Conservation (phyloP, 2,113 vertebrate genomes). For the Cheilinus undulatus region DNA sequence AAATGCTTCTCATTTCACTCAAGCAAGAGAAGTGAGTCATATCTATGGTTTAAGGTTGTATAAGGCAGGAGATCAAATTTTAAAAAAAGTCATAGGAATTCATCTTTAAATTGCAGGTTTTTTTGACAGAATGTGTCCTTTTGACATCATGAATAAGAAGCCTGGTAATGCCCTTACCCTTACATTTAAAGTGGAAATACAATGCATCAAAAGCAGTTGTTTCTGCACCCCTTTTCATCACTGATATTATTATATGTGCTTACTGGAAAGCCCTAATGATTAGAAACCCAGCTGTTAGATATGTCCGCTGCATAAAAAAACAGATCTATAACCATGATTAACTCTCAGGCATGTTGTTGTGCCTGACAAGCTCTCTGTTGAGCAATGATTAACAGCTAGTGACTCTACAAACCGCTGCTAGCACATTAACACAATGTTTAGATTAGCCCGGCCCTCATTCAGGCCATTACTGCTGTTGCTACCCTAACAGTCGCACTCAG, state of each 20-base stretch:
- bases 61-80: not conserved
- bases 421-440: slow-evolving; percentile 76
- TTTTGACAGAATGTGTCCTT: not conserved
- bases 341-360: slow-evolving; percentile 69
- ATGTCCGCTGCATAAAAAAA: slow-evolving; percentile 69
- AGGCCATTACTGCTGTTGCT: slow-evolving; percentile 64
- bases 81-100: not conserved
- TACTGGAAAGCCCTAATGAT: slow-evolving; percentile 60
- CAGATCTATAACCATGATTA: slow-evolving; percentile 72
- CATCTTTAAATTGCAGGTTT: slow-evolving; percentile 2
- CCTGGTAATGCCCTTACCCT: not conserved
- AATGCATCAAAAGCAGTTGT: slow-evolving; percentile 15
- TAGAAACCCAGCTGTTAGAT: slow-evolving; percentile 72
- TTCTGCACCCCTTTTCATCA: slow-evolving; percentile 14
- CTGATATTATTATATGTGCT: slow-evolving; percentile 46
- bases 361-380: slow-evolving; percentile 73
- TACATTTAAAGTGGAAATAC: slow-evolving; percentile 1
- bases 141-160: slow-evolving; percentile 18
- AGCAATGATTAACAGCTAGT: slow-evolving; percentile 85
- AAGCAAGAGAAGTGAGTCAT: slow-evolving; percentile 2
- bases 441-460: slow-evolving; percentile 63
- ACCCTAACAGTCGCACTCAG: slow-evolving; percentile 53
- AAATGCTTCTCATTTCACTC: slow-evolving; percentile 19
- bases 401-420: slow-evolving; percentile 76
- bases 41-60: slow-evolving; percentile 13